Conservation (phyloP, 2,113 vertebrate genomes). For the Takifugu bimaculatus region DNA sequence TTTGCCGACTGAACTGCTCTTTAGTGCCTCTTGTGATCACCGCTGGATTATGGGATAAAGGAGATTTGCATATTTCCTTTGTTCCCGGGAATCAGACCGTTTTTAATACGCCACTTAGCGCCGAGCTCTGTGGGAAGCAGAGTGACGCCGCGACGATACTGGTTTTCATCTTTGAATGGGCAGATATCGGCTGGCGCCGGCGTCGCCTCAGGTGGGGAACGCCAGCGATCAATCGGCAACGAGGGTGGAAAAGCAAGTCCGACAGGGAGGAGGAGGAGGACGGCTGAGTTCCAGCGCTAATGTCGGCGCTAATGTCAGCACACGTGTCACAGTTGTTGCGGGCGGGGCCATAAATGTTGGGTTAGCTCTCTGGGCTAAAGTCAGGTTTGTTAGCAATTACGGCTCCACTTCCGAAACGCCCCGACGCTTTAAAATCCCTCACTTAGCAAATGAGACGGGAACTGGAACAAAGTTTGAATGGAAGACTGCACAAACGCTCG, state of each 20-base stretch:
- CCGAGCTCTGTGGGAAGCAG: conserved; percentile 5
- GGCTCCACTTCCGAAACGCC: no score
- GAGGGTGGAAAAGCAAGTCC: not conserved
- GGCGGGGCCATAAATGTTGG: no score
- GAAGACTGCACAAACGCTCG: no score
- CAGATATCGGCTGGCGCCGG: conserved; percentile 27
- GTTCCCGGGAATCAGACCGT: conserved; percentile 20
- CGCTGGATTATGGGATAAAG: conserved; percentile 52
- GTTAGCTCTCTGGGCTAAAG: no score
- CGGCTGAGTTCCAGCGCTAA: conserved; percentile 35
- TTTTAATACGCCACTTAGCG: conserved; percentile 16
- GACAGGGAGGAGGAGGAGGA: conserved; percentile 11
- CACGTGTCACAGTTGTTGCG: conserved; percentile 35
- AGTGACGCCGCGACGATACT: not conserved
- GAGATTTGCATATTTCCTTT: conserved; percentile 48
- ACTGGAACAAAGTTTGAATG: not conserved
- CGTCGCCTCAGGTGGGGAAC: conserved; percentile 50
- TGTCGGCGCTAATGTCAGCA: conserved; percentile 27
- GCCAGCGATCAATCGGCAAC: no score
- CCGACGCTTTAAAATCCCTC: conserved; percentile 2
- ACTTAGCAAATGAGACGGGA: not conserved
- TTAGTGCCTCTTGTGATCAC: conserved; percentile 56
- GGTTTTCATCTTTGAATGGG: not conserved
- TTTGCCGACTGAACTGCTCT: conserved; percentile 15
- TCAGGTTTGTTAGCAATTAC: not conserved